phyloP scores from a whole-genome alignment of 1,140 invertebrate genomes.

The Drosophila lini region DNA sequence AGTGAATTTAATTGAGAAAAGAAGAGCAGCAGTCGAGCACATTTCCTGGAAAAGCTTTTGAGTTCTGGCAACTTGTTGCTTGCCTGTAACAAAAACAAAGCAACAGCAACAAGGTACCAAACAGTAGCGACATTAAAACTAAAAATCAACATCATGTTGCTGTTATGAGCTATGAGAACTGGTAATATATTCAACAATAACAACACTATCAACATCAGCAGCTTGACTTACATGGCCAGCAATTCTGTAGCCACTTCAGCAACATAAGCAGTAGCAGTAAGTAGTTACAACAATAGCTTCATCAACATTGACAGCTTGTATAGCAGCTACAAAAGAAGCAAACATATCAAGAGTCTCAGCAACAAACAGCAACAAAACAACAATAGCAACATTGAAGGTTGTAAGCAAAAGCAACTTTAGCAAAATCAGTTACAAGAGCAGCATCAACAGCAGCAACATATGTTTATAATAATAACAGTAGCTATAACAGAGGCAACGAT shows the following conservation, averaged over 20 bases:
- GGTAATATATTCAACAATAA: neutral
- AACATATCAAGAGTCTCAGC: neutral
- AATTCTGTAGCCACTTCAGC: neutral
- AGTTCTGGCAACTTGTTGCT: slow-evolving; percentile 63
- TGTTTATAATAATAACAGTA: neutral
- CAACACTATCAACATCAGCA: neutral
- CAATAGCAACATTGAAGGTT: neutral
- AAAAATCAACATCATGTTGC: neutral
- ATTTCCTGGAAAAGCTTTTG: slow-evolving; percentile 34
- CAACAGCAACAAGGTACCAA: neutral
- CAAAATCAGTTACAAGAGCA: neutral
- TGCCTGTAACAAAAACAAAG: slow-evolving; percentile 9
- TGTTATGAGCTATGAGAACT: neutral
- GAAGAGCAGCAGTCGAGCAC: neutral
- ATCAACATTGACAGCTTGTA: neutral
- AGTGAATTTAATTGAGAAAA: neutral
- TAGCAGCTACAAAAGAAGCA: neutral
- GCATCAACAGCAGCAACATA: neutral
- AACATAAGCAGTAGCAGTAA: neutral
- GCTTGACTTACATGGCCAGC: neutral
- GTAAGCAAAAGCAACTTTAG: neutral
- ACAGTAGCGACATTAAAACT: neutral
- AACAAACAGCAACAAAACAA: neutral
- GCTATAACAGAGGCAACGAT: neutral
- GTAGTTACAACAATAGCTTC: neutral